A percentile compares a stretch with the other conserved stretches of the same genome.
These are phyloP conservation scores for Lycaon pictus DNA, from an alignment of 2,113 vertebrate genomes.

Conservation along the genomic window DNA sequence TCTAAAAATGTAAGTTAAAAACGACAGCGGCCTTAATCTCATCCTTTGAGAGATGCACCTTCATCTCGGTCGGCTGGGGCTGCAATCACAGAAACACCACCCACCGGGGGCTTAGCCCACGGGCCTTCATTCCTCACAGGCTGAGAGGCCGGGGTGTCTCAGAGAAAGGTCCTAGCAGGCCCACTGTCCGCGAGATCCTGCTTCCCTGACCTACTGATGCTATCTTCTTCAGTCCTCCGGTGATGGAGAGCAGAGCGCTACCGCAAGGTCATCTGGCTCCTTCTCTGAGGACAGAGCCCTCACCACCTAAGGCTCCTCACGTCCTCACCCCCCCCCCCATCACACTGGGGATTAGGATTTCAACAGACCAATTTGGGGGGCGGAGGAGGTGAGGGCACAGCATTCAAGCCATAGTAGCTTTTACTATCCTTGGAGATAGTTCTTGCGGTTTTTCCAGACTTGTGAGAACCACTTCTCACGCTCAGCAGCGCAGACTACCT, in stretches of 20 bases:
- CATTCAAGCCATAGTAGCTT: background rate
- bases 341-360: background rate
- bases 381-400: no score
- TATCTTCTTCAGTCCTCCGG: background rate
- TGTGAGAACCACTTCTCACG: background rate
- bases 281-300: background rate
- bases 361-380: background rate
- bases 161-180: background rate
- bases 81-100: background rate
- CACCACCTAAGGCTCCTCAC: background rate
- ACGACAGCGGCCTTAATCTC: background rate
- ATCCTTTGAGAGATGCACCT: background rate
- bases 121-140: background rate
- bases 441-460: background rate
- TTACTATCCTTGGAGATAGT: background rate
- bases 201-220: background rate
- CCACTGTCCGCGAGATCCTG: background rate
- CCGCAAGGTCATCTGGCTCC: background rate
- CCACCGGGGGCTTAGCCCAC: background rate
- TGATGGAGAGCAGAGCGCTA: background rate
- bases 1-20: background rate
- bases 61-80: background rate
- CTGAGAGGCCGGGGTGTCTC: background rate
- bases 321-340: background rate
- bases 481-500: background rate